Percentiles rank a stretch among this genome's conserved stretches.
These are phyloP conservation scores for Trididemnum miniatum DNA, from an alignment of 23 tunicate genomes.

Conservation along the genomic window DNA sequence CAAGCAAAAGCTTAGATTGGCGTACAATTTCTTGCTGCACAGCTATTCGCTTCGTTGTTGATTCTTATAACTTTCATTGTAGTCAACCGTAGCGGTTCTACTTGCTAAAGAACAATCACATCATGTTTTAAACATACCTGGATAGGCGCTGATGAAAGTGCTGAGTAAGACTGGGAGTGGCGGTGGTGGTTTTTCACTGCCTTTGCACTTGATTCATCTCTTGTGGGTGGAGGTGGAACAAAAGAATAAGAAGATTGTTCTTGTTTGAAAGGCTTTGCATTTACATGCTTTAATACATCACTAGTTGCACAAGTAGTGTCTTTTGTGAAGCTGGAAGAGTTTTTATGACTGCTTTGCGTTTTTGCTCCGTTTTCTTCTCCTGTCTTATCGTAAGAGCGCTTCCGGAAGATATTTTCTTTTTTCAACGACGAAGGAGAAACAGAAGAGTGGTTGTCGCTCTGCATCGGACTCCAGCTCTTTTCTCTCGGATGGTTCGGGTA, in stretches of 20 bases:
- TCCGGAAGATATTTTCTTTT: constrained; percentile 14
- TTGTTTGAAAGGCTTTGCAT: background rate
- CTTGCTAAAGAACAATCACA: no score
- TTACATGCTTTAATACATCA: background rate
- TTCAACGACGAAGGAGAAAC: background rate
- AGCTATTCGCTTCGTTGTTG: no score
- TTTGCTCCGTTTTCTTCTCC: background rate
- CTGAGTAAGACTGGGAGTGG: background rate
- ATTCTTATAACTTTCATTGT: no score
- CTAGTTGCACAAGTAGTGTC: background rate
- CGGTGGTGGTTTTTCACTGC: constrained; percentile 38
- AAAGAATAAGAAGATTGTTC: background rate
- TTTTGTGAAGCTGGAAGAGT: background rate
- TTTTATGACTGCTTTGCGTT: background rate
- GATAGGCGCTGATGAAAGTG: background rate
- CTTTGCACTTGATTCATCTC: constrained; percentile 47
- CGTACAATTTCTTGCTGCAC: no score
- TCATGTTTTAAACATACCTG: no score
- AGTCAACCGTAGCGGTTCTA: background rate
- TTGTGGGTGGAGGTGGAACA: constrained; percentile 56
- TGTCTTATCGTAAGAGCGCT: constrained; percentile 12
- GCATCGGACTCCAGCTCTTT: background rate
- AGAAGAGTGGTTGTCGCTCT: background rate
- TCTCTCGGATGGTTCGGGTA: background rate
- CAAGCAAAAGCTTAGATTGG: no score